Percentiles rank a stretch among this genome's conserved stretches.
Evolutionary conservation across 2,888 invertebrate genomes (phyloP).

Genomic region (Euclidia mi): DNA sequence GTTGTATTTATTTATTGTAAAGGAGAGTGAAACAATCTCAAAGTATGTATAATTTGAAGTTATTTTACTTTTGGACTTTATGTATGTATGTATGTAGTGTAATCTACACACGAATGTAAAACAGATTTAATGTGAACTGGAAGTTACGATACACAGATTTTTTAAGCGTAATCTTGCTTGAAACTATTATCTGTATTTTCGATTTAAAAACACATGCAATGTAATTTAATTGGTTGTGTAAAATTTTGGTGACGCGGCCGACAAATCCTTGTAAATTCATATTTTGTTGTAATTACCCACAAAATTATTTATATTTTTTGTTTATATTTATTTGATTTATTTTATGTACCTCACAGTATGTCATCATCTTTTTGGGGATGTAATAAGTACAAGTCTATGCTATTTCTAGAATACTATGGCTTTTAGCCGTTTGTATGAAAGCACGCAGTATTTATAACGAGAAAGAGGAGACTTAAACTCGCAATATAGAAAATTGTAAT

Average conservation of each 20-base stretch:
- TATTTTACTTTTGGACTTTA: too few species aligned
- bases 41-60: too few species aligned
- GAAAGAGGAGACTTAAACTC: not conserved
- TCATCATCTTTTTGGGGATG: not conserved
- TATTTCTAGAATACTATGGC: not conserved
- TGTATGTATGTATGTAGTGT: too few species aligned
- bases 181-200: not conserved
- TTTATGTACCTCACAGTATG: constrained; percentile 18
- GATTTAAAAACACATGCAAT: not conserved
- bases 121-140: not conserved
- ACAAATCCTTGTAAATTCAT: not conserved
- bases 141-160: not conserved
- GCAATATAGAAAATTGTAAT: constrained; percentile 4
- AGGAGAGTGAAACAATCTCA: too few species aligned
- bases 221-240: not conserved
- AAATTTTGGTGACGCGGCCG: not conserved
- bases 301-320: constrained; percentile 23
- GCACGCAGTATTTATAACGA: constrained; percentile 1
- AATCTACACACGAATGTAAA: not conserved
- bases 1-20: too few species aligned
- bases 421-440: not conserved
- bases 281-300: not conserved
- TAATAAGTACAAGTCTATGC: not conserved
- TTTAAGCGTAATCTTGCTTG: not conserved
- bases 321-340: constrained; percentile 35